Conservation (phyloP, 2,888 invertebrate genomes). For the Cerceris rybyensis region DNA sequence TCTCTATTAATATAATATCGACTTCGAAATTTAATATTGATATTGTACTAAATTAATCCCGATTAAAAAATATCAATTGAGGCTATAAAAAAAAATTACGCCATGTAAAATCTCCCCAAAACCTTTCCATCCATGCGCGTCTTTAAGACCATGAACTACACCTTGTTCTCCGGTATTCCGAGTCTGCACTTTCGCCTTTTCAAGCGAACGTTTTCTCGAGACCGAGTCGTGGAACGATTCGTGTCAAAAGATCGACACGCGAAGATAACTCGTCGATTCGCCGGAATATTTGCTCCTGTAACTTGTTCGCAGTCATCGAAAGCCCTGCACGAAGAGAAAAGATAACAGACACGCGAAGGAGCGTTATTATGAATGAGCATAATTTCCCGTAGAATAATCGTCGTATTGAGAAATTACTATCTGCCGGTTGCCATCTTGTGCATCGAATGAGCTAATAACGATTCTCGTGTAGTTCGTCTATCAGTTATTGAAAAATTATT, state of each 20-base stretch:
- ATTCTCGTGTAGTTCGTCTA: no score
- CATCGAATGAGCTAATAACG: background rate
- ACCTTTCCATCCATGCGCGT: background rate
- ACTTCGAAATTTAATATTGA: no score
- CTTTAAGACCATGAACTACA: constrained; percentile 45
- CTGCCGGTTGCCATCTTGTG: background rate
- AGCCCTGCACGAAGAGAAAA: background rate
- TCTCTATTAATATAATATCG: no score
- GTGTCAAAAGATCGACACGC: constrained; percentile 34
- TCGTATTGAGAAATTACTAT: background rate
- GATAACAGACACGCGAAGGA: background rate
- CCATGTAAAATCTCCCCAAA: background rate
- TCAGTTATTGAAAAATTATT: background rate
- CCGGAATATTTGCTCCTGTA: constrained; percentile 7
- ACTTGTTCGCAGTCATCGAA: background rate
- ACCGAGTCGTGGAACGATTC: constrained; percentile 8
- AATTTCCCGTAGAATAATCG: background rate
- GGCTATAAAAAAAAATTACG: no score
- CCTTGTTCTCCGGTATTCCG: constrained; percentile 37
- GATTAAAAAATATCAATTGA: no score
- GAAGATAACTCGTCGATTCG: constrained; percentile 28
- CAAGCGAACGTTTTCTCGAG: constrained; percentile 32
- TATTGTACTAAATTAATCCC: no score
- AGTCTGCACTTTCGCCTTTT: constrained; percentile 45
- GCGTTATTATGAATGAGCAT: background rate